Evolutionary conservation across 1,140 invertebrate species (phyloP).

Genomic region (Drosophila virilis): DNA sequence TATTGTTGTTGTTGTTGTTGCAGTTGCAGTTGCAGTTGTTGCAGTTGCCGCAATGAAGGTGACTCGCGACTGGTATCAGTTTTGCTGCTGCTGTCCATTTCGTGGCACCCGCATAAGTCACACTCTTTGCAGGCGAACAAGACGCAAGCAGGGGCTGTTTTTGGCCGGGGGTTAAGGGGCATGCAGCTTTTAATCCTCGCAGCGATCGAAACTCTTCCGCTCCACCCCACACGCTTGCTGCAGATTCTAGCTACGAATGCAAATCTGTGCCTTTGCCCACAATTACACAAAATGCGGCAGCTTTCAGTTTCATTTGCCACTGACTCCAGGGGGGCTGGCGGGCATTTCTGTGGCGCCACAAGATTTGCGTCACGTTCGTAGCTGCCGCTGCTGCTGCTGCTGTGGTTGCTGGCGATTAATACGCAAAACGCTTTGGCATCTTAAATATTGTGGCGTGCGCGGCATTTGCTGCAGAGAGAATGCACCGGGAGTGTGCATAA

Average conservation of each 20-base stretch:
- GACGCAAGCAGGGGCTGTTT: not conserved
- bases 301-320: conserved; percentile 50
- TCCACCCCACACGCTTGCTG: not conserved
- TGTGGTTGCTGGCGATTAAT: conserved; percentile 65
- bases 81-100: conserved; percentile 52
- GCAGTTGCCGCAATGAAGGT: conserved; percentile 45
- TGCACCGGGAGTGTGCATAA: not conserved
- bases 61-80: conserved; percentile 66
- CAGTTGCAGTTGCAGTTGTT: conserved; percentile 18
- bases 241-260: conserved; percentile 45
- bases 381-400: conserved; percentile 17
- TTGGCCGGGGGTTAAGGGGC: not conserved
- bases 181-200: conserved; percentile 38
- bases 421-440: conserved; percentile 81
- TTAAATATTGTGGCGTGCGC: conserved; percentile 79
- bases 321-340: conserved; percentile 24
- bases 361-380: conserved; percentile 70
- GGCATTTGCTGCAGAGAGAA: conserved; percentile 40
- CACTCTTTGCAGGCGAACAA: conserved; percentile 44
- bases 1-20: conserved; percentile 37
- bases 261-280: conserved; percentile 41
- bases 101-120: conserved; percentile 77
- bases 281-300: conserved; percentile 41
- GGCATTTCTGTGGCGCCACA: conserved; percentile 59
- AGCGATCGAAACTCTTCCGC: conserved; percentile 21